Base-by-base conservation (phyloP, 2,888 invertebrate species). In the Leptopilina drosophilae region DNA sequence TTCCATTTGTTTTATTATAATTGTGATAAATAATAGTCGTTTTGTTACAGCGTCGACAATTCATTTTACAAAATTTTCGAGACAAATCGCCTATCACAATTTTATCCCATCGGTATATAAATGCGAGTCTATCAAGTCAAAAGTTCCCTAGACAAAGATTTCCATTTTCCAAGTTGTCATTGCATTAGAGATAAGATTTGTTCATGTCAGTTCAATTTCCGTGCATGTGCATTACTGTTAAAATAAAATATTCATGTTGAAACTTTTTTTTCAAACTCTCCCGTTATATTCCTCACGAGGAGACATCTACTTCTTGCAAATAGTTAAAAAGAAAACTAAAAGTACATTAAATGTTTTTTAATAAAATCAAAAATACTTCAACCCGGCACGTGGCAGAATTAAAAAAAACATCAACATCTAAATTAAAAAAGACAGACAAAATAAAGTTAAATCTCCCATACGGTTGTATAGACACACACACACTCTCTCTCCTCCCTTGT, bases 151-250 rank as follows among this genome's bases (percentile, higher is more conserved):
- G 33, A 73, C 56, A 73, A 73, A 73, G 73, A 56, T 53, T 73
- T 73, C n/a, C 11, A 73, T 20, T 73, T 73, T 56, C 56, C 8
- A 33, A 20, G 5, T 73, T 73, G 53, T 14, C 56, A 53, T 73
- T n/a, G 14, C 33, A 73, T 20, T 14, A 20, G 46, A 26, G 12
- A 73, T 73, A 73, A 53, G 56, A 73, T 56, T 73, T 73, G 53
- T 53, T 69, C 49, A 14, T 49, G 67, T 46, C 12, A n/a, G 33
- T 73, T 73, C 53, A 5, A 73, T 73, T 73, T 73, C 73, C 73
- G 56, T 49, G 56, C 26, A 49, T 49, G 49, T 11, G 49, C 42
- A 42, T 42, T 42, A 42, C 8, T 42, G 42, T 73, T 73, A 33
- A 56, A 73, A 26, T 20, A 14, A 56, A 73, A 73, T 26, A n/a